Base-by-base conservation (phyloP, 2,113 vertebrate species). In the Chloebia gouldiae region DNA sequence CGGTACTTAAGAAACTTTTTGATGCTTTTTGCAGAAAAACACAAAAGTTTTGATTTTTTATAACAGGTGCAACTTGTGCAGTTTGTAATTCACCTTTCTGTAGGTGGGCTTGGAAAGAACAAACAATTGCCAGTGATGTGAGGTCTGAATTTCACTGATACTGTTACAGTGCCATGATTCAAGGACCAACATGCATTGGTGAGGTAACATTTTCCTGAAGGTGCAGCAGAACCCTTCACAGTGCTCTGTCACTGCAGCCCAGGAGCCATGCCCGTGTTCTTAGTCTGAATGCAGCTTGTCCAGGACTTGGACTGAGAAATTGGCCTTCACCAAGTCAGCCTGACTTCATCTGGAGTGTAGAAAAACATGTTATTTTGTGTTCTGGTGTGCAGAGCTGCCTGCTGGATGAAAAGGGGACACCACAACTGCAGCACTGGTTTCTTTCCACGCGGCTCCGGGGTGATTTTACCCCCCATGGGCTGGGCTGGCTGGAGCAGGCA, bases 261-360 rank as follows among this genome's bases (percentile, higher is more conserved):
- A 1, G 2, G 3, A 40, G 6, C 15, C 7, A 0, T 3, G 7
- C 0, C 7, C 2, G 0, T 31, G 51, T 65, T 73, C 33, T 37
- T n/a, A 13, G 5, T 37, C 37, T 6, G 4, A 42, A 18, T n/a
- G 22, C 6, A 13, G 2, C 13, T 40, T 77, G 11, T 54, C n/a
- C 44, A 19, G 39, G 0, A 6, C 25, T 30, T 86, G 76, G 45
- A 10, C 22, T 47, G 76, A 65, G 54, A 30, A 65, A 23, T 4
- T n/a, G 15, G 19, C 39, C 10, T 60, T 8, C 0, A 7, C 35
- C 35, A 31, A 20, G 21, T 75, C 72, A 61, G 83, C 4, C 42
- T 86, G 82, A 15, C 70, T 87, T 81, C 25, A 35, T 27, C 30
- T 60, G 31, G 22, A 8, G 16, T 17, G 19, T 12, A 20, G 47